Evolutionary conservation across 2,888 invertebrate species (phyloP).

Genomic region (Melieria omissa): DNA sequence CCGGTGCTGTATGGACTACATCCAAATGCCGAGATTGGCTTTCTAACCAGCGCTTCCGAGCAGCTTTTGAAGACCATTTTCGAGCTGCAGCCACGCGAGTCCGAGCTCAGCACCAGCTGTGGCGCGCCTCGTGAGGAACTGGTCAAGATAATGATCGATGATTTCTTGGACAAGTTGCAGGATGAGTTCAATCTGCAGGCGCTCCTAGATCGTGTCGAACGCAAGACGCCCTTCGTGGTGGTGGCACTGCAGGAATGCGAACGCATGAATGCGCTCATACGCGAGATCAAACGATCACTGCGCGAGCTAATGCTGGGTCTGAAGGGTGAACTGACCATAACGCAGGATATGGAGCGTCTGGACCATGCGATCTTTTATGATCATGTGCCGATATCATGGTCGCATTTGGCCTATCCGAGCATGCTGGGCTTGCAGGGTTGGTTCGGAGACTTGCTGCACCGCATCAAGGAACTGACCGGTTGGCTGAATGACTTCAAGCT

Average conservation of each 20-base stretch:
- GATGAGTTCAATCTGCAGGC: slow-evolving; percentile 89
- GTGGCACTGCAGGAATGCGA: slow-evolving; percentile 95
- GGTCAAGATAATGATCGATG: slow-evolving; percentile 80
- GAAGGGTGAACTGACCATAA: slow-evolving; percentile 94
- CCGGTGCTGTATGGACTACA: slow-evolving; percentile 93
- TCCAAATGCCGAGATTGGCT: slow-evolving; percentile 95
- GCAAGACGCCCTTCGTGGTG: slow-evolving; percentile 90
- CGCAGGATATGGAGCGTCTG: slow-evolving; percentile 91
- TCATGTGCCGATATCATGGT: slow-evolving; percentile 86
- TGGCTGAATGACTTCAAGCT: slow-evolving; percentile 87
- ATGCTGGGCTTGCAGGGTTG: slow-evolving; percentile 84
- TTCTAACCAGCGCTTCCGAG: slow-evolving; percentile 87
- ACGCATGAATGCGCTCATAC: slow-evolving; percentile 89
- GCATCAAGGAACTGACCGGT: slow-evolving; percentile 84
- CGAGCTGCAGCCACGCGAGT: slow-evolving; percentile 91
- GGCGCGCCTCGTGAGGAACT: slow-evolving; percentile 85
- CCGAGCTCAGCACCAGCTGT: slow-evolving; percentile 64
- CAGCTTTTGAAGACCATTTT: slow-evolving; percentile 85
- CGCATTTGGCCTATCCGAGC: slow-evolving; percentile 89
- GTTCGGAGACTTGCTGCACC: slow-evolving; percentile 86
- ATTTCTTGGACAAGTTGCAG: slow-evolving; percentile 88
- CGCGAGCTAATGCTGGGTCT: slow-evolving; percentile 88
- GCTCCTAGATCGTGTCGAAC: slow-evolving; percentile 87
- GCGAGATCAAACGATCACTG: slow-evolving; percentile 84
- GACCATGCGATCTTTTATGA: slow-evolving; percentile 90